Evolutionary conservation across 2,797 vertebrate genomes (phyloP), one percentile per base, ranked within the genome.

Genomic region (Chiloscyllium punctatum): DNA sequence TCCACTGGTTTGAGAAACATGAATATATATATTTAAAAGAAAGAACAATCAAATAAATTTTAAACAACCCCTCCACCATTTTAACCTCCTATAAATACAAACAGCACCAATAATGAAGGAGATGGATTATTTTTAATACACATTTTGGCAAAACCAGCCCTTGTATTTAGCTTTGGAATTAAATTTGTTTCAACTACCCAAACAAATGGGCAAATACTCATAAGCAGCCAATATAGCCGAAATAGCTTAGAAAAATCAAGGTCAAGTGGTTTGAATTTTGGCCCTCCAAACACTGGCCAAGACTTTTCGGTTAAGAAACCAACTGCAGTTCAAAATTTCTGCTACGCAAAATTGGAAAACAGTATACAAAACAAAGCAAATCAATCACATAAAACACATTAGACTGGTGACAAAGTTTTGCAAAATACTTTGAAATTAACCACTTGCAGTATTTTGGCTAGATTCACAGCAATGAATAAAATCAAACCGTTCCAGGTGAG

Each of bases 191-290:
- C 33, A 91, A 91, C 53, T 33, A 15, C 16, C 11, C 11, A 62
- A 51, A 53, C 33, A 69, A 92, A 42, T 25, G 66, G 23, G 27
- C 21, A 42, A 11, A 92, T 68, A 66, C 90, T 66, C 66, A 42
- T 42, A 9, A 92, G n/a, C n/a, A 91, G n/a, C n/a, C 66, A 69
- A 69, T 21, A 37, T 42, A 33, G n/a, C 57, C 87, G 6, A 90
- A 90, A 90, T 66, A 69, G 57, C n/a, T 91, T 33, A 62, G 88
- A 16, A 91, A 91, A 37, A 91, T 37, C 33, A 91, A 90, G 87
- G 37, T 91, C 16, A 92, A 90, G 21, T 27, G 18, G 18, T 92
- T 92, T 68, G 57, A 62, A 68, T 91, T 42, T 91, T 91, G 16
- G 33, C 33, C 57, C 30, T 53, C 57, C 57, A 30, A 66, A 91